A percentile compares a stretch with the other conserved stretches of the same genome.
phyloP scores from a whole-genome alignment of 2,113 vertebrate species.

The Anas platyrhynchos region DNA sequence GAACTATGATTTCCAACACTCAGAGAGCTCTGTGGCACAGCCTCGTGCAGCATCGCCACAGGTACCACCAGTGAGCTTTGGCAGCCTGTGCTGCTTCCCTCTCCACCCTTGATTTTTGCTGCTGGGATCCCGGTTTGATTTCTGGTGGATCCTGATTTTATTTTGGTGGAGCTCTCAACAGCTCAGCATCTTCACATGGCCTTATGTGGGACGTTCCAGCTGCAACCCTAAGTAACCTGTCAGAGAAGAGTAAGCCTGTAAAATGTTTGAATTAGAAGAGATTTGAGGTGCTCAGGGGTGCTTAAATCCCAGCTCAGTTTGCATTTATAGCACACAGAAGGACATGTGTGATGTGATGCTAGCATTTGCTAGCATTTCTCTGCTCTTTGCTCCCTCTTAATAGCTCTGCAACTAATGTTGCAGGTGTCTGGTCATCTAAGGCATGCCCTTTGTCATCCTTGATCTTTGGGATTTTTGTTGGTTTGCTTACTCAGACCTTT shows the following conservation, averaged over 20 bases:
- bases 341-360: not conserved
- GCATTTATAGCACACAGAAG: not conserved
- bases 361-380: not conserved
- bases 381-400: not conserved
- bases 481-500: not conserved
- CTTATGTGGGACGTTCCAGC: not conserved
- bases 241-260: not conserved
- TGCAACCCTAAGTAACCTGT: slow-evolving; percentile 5
- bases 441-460: not conserved
- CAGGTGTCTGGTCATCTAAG: not conserved
- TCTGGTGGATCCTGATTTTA: not conserved
- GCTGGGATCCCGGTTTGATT: not conserved
- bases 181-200: not conserved
- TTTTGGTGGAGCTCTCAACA: not conserved
- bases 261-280: not conserved
- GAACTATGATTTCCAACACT: not conserved
- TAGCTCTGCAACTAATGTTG: not conserved
- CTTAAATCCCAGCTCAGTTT: slow-evolving; percentile 4
- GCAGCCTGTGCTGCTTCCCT: not conserved
- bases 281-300: not conserved
- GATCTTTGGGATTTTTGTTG: not conserved
- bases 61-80: not conserved
- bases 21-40: not conserved
- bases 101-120: not conserved
- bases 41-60: not conserved